Conservation (phyloP, 2,113 vertebrate species). For the Larimichthys crocea region DNA sequence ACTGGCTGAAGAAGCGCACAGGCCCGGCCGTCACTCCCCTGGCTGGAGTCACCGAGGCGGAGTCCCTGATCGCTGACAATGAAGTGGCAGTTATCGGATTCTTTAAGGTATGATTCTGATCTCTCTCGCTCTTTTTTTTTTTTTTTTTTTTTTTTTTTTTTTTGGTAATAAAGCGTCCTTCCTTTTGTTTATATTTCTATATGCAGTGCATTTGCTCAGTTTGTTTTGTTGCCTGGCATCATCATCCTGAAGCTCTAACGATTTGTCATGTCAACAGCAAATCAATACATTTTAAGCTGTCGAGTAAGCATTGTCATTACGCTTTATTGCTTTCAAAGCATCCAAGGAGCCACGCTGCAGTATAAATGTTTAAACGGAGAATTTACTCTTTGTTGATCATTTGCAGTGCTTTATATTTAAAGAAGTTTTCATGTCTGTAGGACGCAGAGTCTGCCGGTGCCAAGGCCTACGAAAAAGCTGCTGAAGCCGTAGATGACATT, state of each 20-base stretch:
- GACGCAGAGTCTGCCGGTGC: constrained; percentile 86
- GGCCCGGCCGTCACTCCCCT: constrained; percentile 89
- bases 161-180: neutral
- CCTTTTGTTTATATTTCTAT: neutral
- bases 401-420: neutral
- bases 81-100: constrained; percentile 95
- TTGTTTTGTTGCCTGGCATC: neutral
- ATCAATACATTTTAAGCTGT: neutral
- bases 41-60: constrained; percentile 78
- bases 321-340: neutral
- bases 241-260: neutral
- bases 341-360: neutral
- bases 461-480: constrained; percentile 89
- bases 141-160: neutral
- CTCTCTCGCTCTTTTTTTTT: neutral
- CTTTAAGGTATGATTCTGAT: constrained; percentile 89
- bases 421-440: constrained; percentile 71
- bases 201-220: too few species aligned
- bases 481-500: constrained; percentile 92
- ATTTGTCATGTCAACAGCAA: neutral
- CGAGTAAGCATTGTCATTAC: too few species aligned
- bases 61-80: constrained; percentile 88
- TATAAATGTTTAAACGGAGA: neutral
- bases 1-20: constrained; percentile 96
- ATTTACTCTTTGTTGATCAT: neutral